Conservation (phyloP, 2,888 invertebrate species). For the Coelinius sp. region DNA sequence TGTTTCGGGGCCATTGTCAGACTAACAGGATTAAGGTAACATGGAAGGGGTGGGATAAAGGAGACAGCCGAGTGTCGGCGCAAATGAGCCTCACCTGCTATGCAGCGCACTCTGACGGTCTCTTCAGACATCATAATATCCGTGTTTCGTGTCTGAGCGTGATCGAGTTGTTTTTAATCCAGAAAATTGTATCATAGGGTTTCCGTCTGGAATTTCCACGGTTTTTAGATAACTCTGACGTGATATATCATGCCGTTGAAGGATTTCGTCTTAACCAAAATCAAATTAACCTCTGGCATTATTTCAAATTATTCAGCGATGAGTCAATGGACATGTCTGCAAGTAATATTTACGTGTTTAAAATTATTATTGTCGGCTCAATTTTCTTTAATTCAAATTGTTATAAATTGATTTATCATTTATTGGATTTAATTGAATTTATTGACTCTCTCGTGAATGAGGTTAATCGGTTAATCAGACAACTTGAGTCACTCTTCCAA, state of each 20-base stretch:
- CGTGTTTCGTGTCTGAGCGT: not conserved
- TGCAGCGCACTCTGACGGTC: constrained; percentile 10
- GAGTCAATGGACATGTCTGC: not conserved
- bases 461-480: constrained; percentile 33
- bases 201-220: not conserved
- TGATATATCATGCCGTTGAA: not conserved
- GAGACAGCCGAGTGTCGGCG: constrained; percentile 17
- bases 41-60: not conserved
- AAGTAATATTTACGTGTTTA: not conserved
- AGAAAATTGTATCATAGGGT: not conserved
- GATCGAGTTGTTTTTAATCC: not conserved
- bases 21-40: constrained; percentile 49
- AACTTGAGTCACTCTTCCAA: constrained; percentile 8
- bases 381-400: not conserved
- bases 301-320: not conserved
- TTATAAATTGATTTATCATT: constrained; percentile 20
- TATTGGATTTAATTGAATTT: constrained; percentile 22
- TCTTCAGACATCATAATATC: not conserved
- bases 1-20: constrained; percentile 50
- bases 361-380: not conserved
- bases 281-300: not conserved
- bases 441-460: constrained; percentile 11
- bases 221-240: not conserved
- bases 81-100: constrained; percentile 38
- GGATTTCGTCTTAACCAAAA: not conserved